Evolutionary conservation across 1,140 invertebrate genomes (phyloP).

Genomic region (Caenorhabditis tropicalis): DNA sequence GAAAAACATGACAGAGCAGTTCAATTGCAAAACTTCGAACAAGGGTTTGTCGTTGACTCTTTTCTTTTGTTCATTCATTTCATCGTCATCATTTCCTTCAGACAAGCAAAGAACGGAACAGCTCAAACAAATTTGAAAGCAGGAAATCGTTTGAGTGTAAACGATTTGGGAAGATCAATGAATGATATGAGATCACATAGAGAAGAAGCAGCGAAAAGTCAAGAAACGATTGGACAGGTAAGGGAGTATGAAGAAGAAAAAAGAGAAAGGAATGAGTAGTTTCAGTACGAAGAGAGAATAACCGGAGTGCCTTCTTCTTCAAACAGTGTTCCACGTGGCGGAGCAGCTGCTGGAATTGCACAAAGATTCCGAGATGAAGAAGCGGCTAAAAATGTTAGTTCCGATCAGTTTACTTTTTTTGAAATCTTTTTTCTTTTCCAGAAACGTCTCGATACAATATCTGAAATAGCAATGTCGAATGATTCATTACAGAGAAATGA

Average conservation of each 20-base stretch:
- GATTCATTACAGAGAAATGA: conserved; percentile 11
- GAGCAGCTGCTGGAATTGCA: not conserved
- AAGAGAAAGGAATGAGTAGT: no score
- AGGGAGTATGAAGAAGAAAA: no score
- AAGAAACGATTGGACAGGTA: conserved; percentile 9
- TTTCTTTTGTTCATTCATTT: not conserved
- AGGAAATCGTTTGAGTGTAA: not conserved
- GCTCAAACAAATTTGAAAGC: not conserved
- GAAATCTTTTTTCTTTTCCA: not conserved
- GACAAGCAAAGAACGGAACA: not conserved
- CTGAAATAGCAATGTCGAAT: conserved; percentile 13
- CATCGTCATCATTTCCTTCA: not conserved
- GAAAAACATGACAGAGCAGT: conserved; percentile 6
- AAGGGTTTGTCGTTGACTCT: not conserved
- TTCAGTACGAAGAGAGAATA: conserved; percentile 25
- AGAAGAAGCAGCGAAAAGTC: not conserved
- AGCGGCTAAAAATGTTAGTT: not conserved
- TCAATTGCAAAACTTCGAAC: conserved; percentile 1
- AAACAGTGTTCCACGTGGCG: not conserved
- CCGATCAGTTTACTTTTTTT: not conserved
- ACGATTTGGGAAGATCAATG: not conserved
- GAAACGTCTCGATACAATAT: conserved; percentile 25
- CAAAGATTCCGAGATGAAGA: conserved; percentile 17
- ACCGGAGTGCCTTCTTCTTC: not conserved
- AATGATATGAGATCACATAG: not conserved